phyloP scores from a whole-genome alignment of 2,113 vertebrate genomes.

The Capreolus pygargus region DNA sequence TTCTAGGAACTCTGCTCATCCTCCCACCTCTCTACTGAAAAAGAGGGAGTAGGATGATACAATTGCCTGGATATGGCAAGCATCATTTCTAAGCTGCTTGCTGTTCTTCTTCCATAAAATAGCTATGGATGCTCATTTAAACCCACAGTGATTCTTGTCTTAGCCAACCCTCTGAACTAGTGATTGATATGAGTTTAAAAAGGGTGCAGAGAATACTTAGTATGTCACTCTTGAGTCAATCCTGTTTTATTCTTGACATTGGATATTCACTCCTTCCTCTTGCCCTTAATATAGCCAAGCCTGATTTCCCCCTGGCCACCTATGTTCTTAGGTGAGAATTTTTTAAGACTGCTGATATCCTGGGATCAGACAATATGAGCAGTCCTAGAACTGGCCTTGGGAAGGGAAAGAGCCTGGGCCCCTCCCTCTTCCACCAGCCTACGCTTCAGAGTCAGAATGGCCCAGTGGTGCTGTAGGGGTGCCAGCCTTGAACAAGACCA shows the following conservation, averaged over 20 bases:
- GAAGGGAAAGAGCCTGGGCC: background rate
- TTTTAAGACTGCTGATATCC: background rate
- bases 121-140: background rate
- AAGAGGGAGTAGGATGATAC: background rate
- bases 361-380: background rate
- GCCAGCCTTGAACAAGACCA: background rate
- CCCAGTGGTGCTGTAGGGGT: rapidly evolving
- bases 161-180: background rate
- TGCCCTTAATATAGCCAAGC: background rate
- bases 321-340: background rate
- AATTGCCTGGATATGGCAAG: background rate
- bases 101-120: background rate
- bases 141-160: background rate
- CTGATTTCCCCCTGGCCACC: background rate
- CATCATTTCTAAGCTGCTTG: background rate
- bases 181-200: background rate
- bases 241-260: background rate
- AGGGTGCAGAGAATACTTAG: background rate
- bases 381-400: background rate
- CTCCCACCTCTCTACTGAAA: background rate
- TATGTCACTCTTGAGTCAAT: background rate
- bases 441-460: background rate
- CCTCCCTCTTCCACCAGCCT: background rate
- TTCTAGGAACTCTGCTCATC: background rate
- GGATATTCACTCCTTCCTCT: background rate